Evolutionary conservation across 64 coral and sea anemone genomes (phyloP).

Genomic region (Porites lutea): DNA sequence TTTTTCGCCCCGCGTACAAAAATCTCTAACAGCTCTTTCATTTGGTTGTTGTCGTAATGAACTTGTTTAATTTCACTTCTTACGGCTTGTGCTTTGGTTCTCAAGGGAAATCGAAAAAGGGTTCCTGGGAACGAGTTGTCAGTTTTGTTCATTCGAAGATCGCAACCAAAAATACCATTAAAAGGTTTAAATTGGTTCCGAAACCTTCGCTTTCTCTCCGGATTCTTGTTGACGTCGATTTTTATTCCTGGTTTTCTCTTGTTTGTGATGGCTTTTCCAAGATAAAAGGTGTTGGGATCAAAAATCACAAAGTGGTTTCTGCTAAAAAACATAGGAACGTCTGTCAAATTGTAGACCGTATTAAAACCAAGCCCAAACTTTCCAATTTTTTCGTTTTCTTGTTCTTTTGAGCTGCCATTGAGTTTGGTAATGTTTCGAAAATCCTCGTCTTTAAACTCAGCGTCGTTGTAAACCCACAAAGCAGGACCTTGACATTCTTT

Average conservation of each 20-base stretch:
- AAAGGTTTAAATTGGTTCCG: slow-evolving; percentile 85
- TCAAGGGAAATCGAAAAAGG: slow-evolving; percentile 82
- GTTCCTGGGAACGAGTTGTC: slow-evolving; percentile 71
- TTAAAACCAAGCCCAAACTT: slow-evolving; percentile 97
- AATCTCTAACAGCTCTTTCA: slow-evolving; percentile 56
- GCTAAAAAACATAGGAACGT: slow-evolving; percentile 92
- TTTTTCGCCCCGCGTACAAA: slow-evolving; percentile 66
- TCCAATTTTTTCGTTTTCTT: slow-evolving; percentile 80
- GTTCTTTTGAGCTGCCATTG: slow-evolving; percentile 87
- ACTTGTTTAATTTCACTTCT: slow-evolving; percentile 85
- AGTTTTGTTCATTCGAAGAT: slow-evolving; percentile 48
- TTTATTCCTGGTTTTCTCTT: slow-evolving; percentile 76
- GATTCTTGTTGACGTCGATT: slow-evolving; percentile 59
- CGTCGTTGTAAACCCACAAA: slow-evolving; percentile 80
- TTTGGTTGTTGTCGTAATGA: slow-evolving; percentile 66
- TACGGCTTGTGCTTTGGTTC: slow-evolving; percentile 74
- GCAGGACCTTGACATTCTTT: slow-evolving; percentile 73
- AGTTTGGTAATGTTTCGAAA: slow-evolving; percentile 87
- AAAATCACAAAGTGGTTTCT: slow-evolving; percentile 83
- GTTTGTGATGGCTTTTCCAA: slow-evolving; percentile 63
- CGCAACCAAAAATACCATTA: slow-evolving; percentile 87
- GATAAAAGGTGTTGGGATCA: slow-evolving; percentile 85
- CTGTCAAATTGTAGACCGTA: slow-evolving; percentile 89
- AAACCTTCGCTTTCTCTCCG: slow-evolving; percentile 38
- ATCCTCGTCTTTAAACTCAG: slow-evolving; percentile 72